Evolutionary conservation across 2,888 invertebrate species (phyloP).

Genomic region (Lydus trimaculatus): DNA sequence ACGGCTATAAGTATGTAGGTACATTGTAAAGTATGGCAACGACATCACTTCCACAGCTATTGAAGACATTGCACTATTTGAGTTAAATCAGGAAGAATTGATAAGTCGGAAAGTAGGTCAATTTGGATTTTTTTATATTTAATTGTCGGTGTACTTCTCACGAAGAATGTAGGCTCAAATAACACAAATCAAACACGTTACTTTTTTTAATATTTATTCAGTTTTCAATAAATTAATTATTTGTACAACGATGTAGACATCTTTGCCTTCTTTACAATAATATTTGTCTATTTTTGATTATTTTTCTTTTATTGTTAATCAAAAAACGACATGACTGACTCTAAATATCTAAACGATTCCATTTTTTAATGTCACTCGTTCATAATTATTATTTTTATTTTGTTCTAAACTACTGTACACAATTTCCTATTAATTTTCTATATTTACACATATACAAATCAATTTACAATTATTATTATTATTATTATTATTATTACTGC

Average conservation of each 20-base stretch:
- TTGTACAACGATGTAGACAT: constrained; percentile 35
- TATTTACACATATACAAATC: constrained; percentile 49
- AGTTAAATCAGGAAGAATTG: too few relatives aligned
- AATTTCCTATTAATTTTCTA: constrained; percentile 36
- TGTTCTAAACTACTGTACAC: constrained; percentile 40
- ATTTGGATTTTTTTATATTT: too few relatives aligned
- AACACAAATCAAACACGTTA: constrained; percentile 31
- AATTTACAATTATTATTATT: constrained; percentile 32
- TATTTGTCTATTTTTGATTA: neutral
- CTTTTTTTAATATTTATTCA: constrained; percentile 31
- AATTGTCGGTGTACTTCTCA: too few relatives aligned
- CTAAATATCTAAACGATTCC: neutral
- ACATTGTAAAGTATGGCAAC: too few relatives aligned
- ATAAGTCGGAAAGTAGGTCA: too few relatives aligned
- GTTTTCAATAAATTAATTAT: constrained; percentile 41
- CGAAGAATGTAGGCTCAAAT: too few relatives aligned
- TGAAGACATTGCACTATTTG: too few relatives aligned
- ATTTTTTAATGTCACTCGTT: neutral
- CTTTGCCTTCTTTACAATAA: neutral
- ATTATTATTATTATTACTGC: too few relatives aligned
- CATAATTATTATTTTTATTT: neutral
- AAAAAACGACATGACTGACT: too few relatives aligned
- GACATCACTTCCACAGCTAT: too few relatives aligned
- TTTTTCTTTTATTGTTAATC: neutral
- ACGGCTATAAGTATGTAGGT: too few relatives aligned